Base-by-base conservation (phyloP, 1,140 invertebrate genomes). In the Achroia grisella region DNA sequence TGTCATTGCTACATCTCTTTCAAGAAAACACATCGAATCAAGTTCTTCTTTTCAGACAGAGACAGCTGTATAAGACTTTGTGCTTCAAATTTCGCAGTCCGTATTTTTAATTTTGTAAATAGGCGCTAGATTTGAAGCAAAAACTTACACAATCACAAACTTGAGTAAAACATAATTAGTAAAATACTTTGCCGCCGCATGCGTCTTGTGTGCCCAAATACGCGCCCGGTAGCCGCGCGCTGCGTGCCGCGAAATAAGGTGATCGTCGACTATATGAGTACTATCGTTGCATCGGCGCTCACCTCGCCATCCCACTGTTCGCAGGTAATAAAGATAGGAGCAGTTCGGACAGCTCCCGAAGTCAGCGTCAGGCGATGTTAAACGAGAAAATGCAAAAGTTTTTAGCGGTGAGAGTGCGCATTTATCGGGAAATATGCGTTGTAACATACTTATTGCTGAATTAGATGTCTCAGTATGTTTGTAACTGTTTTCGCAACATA, bases 381-480 rank as follows among this genome's bases (percentile, higher is more conserved):
- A 93, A 95, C 86, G 93, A 95, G 88, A 96, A 95, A 92, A 95
- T 96, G 88, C 95, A 95, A 92, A 95, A 94, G 87, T 96, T 96
- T 88, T 89, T 96, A 88, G 93, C 93, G 93, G 95, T 97, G 90
- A 93, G 92, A 79, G 63, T 68, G 62, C 68, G 62, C 63, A 56
- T 53, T 72, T 63, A 71, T 68, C 70, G 70, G 68, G 73, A 58
- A 55, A 55, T 57, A 59, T 68, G 69, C 70, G 71, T 79, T 78
- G 71, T 84, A 79, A 68, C 53, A 78, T 23, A 23, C 17, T 23
- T 62, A 74, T 72, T 71, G 77, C 74, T 78, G 66, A 60, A 58
- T 59, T 84, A 79, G 71, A 74, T 78, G 75, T 83, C 66, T 71
- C 63, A 64, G 63, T 77, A 69, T 23, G 17, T 66, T 64, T 44